Percentiles rank a stretch among this genome's conserved stretches.
phyloP scores from a whole-genome alignment of 2,113 vertebrate species.

The Cynopterus brachyotis region DNA sequence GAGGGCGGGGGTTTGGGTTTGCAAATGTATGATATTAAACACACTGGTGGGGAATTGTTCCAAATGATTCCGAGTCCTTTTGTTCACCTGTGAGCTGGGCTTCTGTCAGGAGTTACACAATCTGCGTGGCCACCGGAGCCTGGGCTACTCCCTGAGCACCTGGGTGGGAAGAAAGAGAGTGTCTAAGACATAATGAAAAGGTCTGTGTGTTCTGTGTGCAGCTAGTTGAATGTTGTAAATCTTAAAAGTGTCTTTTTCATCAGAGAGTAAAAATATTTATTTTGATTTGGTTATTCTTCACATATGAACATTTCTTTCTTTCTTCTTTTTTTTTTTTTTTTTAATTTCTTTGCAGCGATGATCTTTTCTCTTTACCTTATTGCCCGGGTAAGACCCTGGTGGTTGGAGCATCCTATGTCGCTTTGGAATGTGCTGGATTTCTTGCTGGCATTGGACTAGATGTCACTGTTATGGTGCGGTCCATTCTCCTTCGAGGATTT shows the following conservation, averaged over 20 bases:
- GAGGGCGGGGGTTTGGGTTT: not conserved
- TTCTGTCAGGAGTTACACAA: not conserved
- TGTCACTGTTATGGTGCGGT: slow-evolving; percentile 89
- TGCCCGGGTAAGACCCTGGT: slow-evolving; percentile 89
- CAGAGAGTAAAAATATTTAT: not conserved
- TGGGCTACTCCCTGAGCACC: not conserved
- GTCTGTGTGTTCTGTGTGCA: not conserved
- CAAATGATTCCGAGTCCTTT: not conserved
- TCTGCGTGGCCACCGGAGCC: not conserved
- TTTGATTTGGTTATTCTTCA: not conserved
- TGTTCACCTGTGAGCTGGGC: not conserved
- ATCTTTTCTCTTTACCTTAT: slow-evolving; percentile 89
- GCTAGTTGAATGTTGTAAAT: not conserved
- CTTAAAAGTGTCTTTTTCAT: not conserved
- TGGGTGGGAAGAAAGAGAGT: not conserved
- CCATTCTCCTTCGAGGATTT: slow-evolving; percentile 87
- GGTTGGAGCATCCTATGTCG: slow-evolving; percentile 89
- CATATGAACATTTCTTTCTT: not conserved
- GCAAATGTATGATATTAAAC: not conserved
- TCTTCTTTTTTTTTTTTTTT: not conserved
- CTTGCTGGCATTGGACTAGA: slow-evolving; percentile 87
- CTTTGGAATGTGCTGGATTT: slow-evolving; percentile 90
- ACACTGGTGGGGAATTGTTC: not conserved
- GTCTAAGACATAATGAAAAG: not conserved
- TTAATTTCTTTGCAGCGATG: slow-evolving; percentile 82